Evolutionary conservation across 2,888 invertebrate genomes (phyloP), one percentile per base, ranked within the genome.

Genomic region (Drosophila picticornis): DNA sequence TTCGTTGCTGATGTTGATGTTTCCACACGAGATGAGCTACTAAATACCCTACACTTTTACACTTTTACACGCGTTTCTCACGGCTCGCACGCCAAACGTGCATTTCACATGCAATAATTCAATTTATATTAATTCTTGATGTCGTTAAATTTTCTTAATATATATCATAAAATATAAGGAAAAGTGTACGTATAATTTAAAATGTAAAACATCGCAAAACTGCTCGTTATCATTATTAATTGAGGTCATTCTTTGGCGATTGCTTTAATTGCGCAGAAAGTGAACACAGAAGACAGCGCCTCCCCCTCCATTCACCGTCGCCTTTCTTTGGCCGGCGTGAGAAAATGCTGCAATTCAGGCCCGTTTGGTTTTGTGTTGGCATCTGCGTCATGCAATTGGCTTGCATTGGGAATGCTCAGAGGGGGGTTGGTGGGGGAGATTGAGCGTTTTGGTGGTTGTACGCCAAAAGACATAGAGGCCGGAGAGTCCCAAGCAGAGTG

Each of bases 301-400:
- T 13, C 57, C 22, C 16, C n/a, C 29, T 13, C 22, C 36, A 16
- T 55, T 11, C 62, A 50, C n/a, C 46, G 29, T 10, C 27, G 34
- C 38, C 55, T 62, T 60, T 60, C 64, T 32, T 60, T 51, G 25
- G 25, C 32, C 57, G 40, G 29, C 22, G 56, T 52, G 19, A 38
- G 57, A n/a, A 34, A 50, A 48, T 50, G 38, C 55, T 76, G 61
- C 55, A 69, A 60, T 27, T 80, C 80, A 70, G 84, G 81, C 81
- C 58, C 56, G 40, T 34, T 50, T 59, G 58, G 19, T n/a, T 64
- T 81, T 72, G 82, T 72, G 66, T 60, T 76, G 64, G 80, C 88
- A 84, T 83, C 88, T 84, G 90, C 90, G 84, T 90, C 88, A 90
- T 88, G 84, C 88, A 88, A 75, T 81, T 69, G 64, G 64, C 67